Evolutionary conservation across 2,113 vertebrate genomes (phyloP), one percentile per base, ranked within the genome.

Genomic region (Myiagra hebetior): DNA sequence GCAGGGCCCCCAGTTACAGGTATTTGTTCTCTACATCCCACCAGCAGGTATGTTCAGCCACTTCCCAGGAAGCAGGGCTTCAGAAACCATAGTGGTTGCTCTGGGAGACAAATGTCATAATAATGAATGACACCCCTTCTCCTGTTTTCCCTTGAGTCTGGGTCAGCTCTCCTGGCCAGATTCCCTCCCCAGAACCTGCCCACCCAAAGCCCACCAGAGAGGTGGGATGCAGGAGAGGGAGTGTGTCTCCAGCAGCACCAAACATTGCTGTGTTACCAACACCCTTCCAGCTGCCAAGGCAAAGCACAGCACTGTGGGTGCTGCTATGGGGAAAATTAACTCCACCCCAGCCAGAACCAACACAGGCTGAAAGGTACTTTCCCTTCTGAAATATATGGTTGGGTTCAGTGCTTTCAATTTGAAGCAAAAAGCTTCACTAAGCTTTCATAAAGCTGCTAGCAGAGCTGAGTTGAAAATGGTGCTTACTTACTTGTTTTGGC

Each of bases 371-470:
- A 89, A 81, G 22, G n/a, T 59, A 37, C 44, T 91, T 91, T 81
- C n/a, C 12, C 2, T 10, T 55, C 30, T 47, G 39, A 93, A 93
- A 69, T 53, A 41, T 10, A 28, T 64, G 23, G 30, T n/a, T 77
- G n/a, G 28, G 33, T 89, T 91, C 60, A 79, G 41, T 14, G 56
- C 44, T 78, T 94, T 87, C 56, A 78, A 21, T 55, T 30, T 14
- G 37, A 39, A 28, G 21, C 30, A 82, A 41, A 84, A 87, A 91
- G 47, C 69, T 85, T 72, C 74, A 52, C 56, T 79, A 75, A 85
- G 30, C 30, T 89, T 96, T 91, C 56, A 78, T 52, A 78, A 93
- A 91, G 74, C 42, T 82, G 47, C 24, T 87, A 82, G 52, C 37
- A 87, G 70, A 72, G 16, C 17, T 44, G 41, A 79, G 65, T 15